Base-by-base conservation (phyloP, 2,797 vertebrate species). In the Petrocephalus sullivani region DNA sequence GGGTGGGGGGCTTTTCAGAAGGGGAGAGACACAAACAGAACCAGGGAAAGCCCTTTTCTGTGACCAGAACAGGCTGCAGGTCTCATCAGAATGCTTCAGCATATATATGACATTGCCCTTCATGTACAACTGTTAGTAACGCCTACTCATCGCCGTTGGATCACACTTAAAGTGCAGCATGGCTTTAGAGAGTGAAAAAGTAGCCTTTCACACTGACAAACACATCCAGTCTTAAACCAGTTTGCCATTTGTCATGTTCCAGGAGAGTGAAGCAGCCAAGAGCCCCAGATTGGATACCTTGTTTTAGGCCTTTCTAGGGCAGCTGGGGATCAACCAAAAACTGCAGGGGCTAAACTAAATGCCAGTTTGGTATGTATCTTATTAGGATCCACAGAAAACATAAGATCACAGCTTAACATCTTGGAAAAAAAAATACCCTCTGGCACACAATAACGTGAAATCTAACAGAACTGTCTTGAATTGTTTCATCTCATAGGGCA, bases 211-310 rank as follows among this genome's bases (percentile, higher is more conserved):
- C 85, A 85, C 53, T 41, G 54, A 85, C 54, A 85, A 57, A 86
- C 54, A 86, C 85, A 41, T 60, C 83, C 83, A 16, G 85, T 86
- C 85, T 85, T 56, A 85, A 60, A 56, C 85, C 53, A 57, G 53
- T 86, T 86, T 86, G 85, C 85, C 85, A 58, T 86, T 86, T 86
- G 56, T 86, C 85, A 86, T 56, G 54, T 86, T 86, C 85, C 85
- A 58, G 28, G 23, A 86, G 54, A 85, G 23, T n/a, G 33, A 33
- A n/a, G n/a, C 84, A 33, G 85, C 85, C 85, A 86, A 58, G 33
- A 16, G 37, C 21, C 85, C 23, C 33, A 58, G 85, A 86, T 41
- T 58, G 54, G 85, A 60, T 60, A 28, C 54, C 85, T 58, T 58
- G 28, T 58, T 58, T 58, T 56, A 86, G 14, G 54, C 33, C 85